These are phyloP conservation scores for Elegia similella DNA, from an alignment of 2,888 invertebrate species.

Conservation along the genomic window DNA sequence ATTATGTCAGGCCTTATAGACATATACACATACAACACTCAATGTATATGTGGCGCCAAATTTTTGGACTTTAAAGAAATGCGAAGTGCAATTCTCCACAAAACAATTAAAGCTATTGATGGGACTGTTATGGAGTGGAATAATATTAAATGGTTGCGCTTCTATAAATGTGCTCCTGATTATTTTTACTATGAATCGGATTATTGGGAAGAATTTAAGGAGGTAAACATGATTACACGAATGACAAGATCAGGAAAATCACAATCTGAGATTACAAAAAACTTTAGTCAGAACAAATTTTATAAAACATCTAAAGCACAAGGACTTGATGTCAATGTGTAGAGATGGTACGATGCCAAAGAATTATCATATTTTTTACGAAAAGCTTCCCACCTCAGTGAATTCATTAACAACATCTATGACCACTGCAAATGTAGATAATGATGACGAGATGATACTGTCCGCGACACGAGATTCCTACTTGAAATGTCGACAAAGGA, in stretches of 20 bases:
- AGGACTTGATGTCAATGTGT: neutral
- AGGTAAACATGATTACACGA: neutral
- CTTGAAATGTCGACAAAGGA: neutral
- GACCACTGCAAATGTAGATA: no score
- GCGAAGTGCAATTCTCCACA: neutral
- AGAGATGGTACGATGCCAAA: neutral
- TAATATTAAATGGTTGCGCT: neutral
- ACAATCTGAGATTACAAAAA: neutral
- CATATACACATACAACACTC: constrained; percentile 10
- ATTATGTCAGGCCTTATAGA: constrained; percentile 9
- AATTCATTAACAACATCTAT: no score
- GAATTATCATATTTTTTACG: neutral
- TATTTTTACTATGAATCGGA: neutral
- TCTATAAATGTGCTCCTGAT: neutral
- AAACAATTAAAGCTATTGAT: neutral
- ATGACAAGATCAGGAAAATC: neutral
- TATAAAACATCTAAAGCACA: neutral
- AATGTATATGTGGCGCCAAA: neutral
- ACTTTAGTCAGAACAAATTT: neutral
- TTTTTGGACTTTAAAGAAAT: neutral
- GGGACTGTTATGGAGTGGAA: neutral
- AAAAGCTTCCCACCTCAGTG: neutral
- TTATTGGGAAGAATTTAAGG: neutral
- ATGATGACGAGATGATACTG: neutral
- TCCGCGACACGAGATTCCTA: neutral